Conservation (phyloP, 2,113 vertebrate genomes). For the Pleuronectes platessa region DNA sequence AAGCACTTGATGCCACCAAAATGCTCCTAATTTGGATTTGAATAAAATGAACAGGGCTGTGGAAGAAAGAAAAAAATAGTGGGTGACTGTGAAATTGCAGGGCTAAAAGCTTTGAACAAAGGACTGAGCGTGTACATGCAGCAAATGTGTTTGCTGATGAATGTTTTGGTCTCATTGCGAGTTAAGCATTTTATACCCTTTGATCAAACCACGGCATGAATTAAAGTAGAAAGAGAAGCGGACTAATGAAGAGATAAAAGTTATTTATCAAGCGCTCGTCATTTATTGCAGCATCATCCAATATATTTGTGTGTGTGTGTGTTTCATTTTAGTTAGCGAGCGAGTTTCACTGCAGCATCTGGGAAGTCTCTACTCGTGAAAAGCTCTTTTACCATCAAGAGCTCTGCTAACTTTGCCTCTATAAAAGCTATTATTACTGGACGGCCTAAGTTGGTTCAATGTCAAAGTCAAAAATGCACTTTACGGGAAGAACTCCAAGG, state of each 20-base stretch:
- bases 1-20: conserved; percentile 70
- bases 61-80: conserved; percentile 12
- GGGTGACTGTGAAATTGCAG: background rate
- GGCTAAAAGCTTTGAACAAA: conserved; percentile 25
- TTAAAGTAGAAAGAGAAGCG: background rate
- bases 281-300: background rate
- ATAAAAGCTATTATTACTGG: conserved; percentile 1
- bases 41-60: conserved; percentile 53
- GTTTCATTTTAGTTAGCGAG: background rate
- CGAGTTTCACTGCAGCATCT: conserved; percentile 7
- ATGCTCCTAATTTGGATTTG: conserved; percentile 68
- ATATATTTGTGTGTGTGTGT: background rate
- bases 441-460: background rate
- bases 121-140: background rate
- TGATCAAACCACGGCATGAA: background rate
- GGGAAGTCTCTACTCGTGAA: conserved; percentile 9
- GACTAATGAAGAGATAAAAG: background rate
- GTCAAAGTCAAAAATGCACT: conserved; percentile 27
- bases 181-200: conserved; percentile 1
- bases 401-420: background rate
- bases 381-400: conserved; percentile 14
- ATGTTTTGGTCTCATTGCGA: conserved; percentile 3
- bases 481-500: conserved; percentile 17
- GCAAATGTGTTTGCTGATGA: conserved; percentile 10
- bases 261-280: background rate